Conservation (phyloP, 1,140 invertebrate genomes). For the Achatina immaculata region DNA sequence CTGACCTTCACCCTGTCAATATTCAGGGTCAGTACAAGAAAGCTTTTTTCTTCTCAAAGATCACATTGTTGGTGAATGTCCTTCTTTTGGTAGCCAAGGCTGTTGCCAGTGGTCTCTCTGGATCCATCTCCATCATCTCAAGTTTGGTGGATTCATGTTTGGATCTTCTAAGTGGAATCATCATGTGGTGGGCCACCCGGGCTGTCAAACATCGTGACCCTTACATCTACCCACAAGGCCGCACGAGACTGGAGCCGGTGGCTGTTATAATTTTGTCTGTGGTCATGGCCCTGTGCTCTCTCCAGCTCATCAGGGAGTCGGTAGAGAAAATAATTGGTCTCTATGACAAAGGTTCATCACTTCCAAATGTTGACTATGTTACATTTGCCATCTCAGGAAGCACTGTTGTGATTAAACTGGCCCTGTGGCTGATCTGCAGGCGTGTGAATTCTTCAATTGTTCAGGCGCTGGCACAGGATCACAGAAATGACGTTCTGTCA, state of each 20-base stretch:
- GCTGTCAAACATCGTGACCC: conserved; percentile 70
- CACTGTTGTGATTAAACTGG: conserved; percentile 65
- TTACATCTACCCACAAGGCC: conserved; percentile 71
- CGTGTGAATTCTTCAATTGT: conserved; percentile 60
- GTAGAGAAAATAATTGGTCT: conserved; percentile 61
- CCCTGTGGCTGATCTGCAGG: conserved; percentile 68
- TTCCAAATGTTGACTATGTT: conserved; percentile 51
- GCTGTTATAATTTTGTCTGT: conserved; percentile 70
- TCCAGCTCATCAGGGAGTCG: conserved; percentile 71
- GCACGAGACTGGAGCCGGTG: conserved; percentile 72
- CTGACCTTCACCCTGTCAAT: conserved; percentile 40
- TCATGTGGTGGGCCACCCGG: conserved; percentile 71
- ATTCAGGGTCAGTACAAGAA: conserved; percentile 15
- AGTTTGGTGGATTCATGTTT: conserved; percentile 72
- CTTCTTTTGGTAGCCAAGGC: conserved; percentile 69
- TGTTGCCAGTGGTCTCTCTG: conserved; percentile 70
- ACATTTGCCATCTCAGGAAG: conserved; percentile 68
- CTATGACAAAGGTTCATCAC: conserved; percentile 5
- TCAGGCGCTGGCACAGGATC: conserved; percentile 70
- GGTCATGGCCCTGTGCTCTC: conserved; percentile 72
- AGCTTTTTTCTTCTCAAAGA: conserved; percentile 45
- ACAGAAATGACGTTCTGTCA: conserved; percentile 73
- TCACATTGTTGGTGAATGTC: conserved; percentile 55
- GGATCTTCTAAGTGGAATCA: conserved; percentile 70
- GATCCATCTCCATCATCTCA: conserved; percentile 73